Evolutionary conservation across 2,888 invertebrate genomes (phyloP).

Genomic region (Metalampra italica): DNA sequence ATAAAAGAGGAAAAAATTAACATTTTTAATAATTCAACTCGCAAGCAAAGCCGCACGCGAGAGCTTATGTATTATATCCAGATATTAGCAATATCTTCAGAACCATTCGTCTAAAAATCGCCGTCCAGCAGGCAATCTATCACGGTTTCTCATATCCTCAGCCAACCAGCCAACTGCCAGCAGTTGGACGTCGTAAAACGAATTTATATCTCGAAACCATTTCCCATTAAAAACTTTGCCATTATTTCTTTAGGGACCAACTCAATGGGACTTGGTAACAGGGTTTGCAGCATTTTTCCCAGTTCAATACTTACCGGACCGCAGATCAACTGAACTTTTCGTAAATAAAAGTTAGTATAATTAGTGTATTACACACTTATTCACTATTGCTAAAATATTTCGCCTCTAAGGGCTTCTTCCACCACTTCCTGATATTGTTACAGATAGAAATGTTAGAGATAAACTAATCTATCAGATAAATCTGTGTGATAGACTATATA

Average conservation of each 20-base stretch:
- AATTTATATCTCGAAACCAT: constrained; percentile 37
- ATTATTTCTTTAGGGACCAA: constrained; percentile 13
- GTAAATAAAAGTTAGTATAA: no score
- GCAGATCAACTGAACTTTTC: background rate
- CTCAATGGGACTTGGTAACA: background rate
- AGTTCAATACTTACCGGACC: background rate
- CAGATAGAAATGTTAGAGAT: no score
- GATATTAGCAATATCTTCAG: constrained; percentile 1
- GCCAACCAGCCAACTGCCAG: constrained; percentile 5
- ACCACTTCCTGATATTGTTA: no score
- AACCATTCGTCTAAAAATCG: constrained; percentile 4
- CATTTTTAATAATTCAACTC: no score
- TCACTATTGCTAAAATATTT: no score
- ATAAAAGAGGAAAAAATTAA: background rate
- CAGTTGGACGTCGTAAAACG: constrained; percentile 32
- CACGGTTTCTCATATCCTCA: constrained; percentile 19
- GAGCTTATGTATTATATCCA: no score
- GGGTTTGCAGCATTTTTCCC: background rate
- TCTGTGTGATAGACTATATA: no score
- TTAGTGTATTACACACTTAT: no score
- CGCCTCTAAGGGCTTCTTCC: no score
- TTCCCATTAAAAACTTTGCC: constrained; percentile 34
- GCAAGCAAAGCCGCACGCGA: no score
- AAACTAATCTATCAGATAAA: no score
- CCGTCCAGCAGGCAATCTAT: constrained; percentile 7